Conservation (phyloP, 23 tunicate genomes). For the Ascidia mentula region DNA sequence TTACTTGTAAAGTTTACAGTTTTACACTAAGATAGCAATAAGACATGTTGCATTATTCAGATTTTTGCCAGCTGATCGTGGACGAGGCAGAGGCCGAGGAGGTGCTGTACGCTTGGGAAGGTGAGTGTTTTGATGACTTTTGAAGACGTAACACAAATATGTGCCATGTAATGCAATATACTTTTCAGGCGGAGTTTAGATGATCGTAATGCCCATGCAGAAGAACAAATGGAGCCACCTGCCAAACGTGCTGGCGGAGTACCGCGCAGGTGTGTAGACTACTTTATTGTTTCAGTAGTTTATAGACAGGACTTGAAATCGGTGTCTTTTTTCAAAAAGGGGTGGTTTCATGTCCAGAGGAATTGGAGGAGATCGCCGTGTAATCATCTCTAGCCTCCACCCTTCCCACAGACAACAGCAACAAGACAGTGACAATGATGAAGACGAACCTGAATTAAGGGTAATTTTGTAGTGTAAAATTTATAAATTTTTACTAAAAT, state of each 20-base stretch:
- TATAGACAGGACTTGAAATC: too few species aligned
- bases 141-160: not conserved
- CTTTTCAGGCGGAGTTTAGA: conserved; percentile 9
- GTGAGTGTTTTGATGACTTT: not conserved
- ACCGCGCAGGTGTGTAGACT: conserved; percentile 36
- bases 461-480: not conserved
- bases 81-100: conserved; percentile 33
- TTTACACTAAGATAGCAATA: not conserved
- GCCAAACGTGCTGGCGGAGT: conserved; percentile 58
- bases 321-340: too few species aligned
- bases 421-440: conserved; percentile 43
- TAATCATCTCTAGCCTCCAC: conserved; percentile 1
- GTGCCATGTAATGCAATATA: not conserved
- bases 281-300: too few species aligned
- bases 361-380: not conserved
- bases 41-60: not conserved
- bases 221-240: conserved; percentile 31
- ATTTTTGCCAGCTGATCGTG: not conserved
- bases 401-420: conserved; percentile 25
- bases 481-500: too few species aligned
- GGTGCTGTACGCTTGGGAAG: conserved; percentile 35
- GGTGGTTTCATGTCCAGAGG: conserved; percentile 23
- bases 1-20: not conserved
- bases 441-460: conserved; percentile 25
- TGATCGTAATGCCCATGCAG: not conserved